Evolutionary conservation across 2,797 vertebrate genomes (phyloP), one percentile per base, ranked within the genome.

Genomic region (Simalia tracyae): DNA sequence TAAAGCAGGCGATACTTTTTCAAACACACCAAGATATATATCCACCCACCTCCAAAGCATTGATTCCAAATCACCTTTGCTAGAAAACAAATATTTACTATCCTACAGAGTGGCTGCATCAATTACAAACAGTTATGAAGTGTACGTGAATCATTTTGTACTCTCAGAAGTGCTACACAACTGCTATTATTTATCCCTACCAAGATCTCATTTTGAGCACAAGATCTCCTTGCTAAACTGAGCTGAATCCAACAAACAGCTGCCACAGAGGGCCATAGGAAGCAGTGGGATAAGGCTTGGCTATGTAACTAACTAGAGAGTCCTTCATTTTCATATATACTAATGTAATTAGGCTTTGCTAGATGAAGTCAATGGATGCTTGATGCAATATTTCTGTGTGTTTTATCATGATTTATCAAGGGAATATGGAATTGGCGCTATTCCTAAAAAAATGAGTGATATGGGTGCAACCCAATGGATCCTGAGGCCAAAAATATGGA

Each of bases 361-460:
- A 28, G 8, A 1, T 63, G 50, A 17, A 50, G 8, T 26, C 50
- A 89, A 9, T 26, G 36, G 10, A 42, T 66, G 12, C 12, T 14
- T 87, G 68, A 31, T 31, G 42, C 68, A 91, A 66, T 61, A 66
- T 85, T 86, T 64, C 36, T 61, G 90, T 85, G 42, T 5, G 84
- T 93, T 60, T 57, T 93, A 92, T 86, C 12, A 87, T 81, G 68
- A 66, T 66, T 50, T 56, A n/a, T 36, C 4, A 28, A 68, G 54
- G 24, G 46, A 89, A n/a, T n/a, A 76, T 10, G 28, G 5, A 87
- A 26, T 12, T 24, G 76, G 46, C 28, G 31, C 3, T 0, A 0
- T 42, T 68, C 50, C 54, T 90, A 94, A n/a, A 68, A 91, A 94
- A 89, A 91, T 46, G 7, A 68, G 68, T 64, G 76, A 72, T 57